Conservation (phyloP, 2,113 vertebrate species). For the Tylochromis polylepis region DNA sequence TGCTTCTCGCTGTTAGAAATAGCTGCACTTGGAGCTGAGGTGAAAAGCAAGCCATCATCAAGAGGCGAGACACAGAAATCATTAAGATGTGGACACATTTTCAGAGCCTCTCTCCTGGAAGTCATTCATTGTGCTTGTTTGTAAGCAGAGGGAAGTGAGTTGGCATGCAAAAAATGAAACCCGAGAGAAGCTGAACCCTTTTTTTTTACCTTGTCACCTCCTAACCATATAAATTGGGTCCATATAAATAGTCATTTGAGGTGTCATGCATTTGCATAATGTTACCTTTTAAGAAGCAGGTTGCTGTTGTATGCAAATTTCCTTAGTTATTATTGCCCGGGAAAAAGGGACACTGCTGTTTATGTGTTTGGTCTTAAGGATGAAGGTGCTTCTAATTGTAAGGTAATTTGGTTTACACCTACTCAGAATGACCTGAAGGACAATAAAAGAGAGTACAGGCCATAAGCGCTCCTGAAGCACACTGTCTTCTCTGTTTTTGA, state of each 20-base stretch:
- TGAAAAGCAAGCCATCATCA: background rate
- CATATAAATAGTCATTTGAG: constrained; percentile 23
- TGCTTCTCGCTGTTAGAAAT: background rate
- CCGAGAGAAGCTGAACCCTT: background rate
- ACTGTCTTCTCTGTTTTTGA: background rate
- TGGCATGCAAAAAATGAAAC: background rate
- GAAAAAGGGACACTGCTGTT: constrained; percentile 23
- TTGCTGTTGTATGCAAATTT: background rate
- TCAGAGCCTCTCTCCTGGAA: background rate
- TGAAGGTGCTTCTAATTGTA: constrained; percentile 25
- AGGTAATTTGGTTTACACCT: constrained; percentile 4
- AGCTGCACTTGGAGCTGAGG: background rate
- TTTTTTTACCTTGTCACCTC: background rate
- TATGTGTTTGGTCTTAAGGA: background rate
- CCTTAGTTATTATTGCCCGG: constrained; percentile 2
- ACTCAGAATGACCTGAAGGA: background rate
- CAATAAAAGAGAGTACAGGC: background rate
- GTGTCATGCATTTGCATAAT: constrained; percentile 46
- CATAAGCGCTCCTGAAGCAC: background rate
- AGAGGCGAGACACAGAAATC: background rate
- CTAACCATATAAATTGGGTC: background rate
- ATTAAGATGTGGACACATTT: background rate
- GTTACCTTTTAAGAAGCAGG: constrained; percentile 23
- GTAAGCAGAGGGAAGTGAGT: background rate
- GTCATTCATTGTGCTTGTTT: background rate